Percentiles rank a stretch among this genome's conserved stretches.
Evolutionary conservation across 2,888 invertebrate genomes (phyloP).

Genomic region (Drosophila robusta): DNA sequence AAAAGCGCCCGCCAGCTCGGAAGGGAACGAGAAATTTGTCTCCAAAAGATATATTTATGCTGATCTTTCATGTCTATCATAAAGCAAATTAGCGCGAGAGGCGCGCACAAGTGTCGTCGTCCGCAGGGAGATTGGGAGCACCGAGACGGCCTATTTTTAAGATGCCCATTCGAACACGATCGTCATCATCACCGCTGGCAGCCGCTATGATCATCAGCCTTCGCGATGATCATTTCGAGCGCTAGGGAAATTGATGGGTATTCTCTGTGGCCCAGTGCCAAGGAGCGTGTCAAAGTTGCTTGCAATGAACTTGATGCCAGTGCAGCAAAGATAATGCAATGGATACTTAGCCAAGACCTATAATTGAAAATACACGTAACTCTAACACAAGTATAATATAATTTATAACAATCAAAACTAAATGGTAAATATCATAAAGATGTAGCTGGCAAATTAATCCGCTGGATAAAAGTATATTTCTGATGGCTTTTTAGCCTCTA

Average conservation of each 20-base stretch:
- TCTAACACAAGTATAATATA: too few relatives aligned
- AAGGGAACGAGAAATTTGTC: slow-evolving; percentile 66
- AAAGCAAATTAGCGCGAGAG: slow-evolving; percentile 76
- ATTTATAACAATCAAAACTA: too few relatives aligned
- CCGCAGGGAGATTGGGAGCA: slow-evolving; percentile 28
- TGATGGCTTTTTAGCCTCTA: too few relatives aligned
- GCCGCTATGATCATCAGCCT: slow-evolving; percentile 23
- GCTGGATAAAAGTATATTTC: neutral
- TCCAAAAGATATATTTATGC: slow-evolving; percentile 64
- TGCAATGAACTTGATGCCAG: slow-evolving; percentile 66
- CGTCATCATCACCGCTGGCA: slow-evolving; percentile 10
- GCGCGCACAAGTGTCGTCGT: slow-evolving; percentile 59
- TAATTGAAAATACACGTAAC: neutral
- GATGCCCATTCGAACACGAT: slow-evolving; percentile 14
- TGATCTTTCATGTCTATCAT: slow-evolving; percentile 73
- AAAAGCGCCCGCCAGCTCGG: slow-evolving; percentile 29
- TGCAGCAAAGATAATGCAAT: slow-evolving; percentile 7
- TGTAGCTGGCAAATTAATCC: neutral
- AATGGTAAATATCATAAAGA: too few relatives aligned
- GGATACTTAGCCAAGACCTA: neutral
- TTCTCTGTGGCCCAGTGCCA: slow-evolving; percentile 30
- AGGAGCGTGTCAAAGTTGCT: slow-evolving; percentile 37
- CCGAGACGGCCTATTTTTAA: slow-evolving; percentile 48
- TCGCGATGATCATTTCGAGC: slow-evolving; percentile 32
- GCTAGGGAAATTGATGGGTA: slow-evolving; percentile 44